These are phyloP conservation scores for Montipora capricornis DNA, from an alignment of 64 coral and sea anemone genomes.

Conservation along the genomic window DNA sequence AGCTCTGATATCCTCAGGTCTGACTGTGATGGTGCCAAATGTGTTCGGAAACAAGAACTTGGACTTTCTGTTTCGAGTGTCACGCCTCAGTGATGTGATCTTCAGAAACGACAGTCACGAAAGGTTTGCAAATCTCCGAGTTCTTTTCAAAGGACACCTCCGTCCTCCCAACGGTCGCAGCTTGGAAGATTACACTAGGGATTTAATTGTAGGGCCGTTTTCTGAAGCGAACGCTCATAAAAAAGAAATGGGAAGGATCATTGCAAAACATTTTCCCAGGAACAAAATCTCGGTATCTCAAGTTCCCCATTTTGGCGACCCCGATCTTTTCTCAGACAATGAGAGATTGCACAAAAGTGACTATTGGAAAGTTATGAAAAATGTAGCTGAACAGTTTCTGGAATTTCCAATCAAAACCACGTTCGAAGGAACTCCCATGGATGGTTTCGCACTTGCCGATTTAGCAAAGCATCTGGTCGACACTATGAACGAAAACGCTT, in stretches of 20 bases:
- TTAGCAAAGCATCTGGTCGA: neutral
- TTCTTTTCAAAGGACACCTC: constrained; percentile 55
- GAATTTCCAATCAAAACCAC: constrained; percentile 64
- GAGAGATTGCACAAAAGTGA: constrained; percentile 39
- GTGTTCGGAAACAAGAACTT: constrained; percentile 60
- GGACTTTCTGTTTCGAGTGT: constrained; percentile 73
- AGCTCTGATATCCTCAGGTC: constrained; percentile 72
- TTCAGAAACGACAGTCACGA: constrained; percentile 37
- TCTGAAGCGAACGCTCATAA: constrained; percentile 30
- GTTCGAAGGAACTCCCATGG: constrained; percentile 42
- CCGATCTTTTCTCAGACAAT: constrained; percentile 44
- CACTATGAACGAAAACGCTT: constrained; percentile 24
- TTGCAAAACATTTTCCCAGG: constrained; percentile 65
- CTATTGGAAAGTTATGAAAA: constrained; percentile 39
- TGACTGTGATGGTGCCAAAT: constrained; percentile 49
- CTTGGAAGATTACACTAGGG: constrained; percentile 51
- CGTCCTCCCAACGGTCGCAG: constrained; percentile 6
- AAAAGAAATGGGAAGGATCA: constrained; percentile 51
- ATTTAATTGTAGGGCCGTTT: constrained; percentile 19
- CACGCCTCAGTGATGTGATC: constrained; percentile 62
- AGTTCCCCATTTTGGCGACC: constrained; percentile 11
- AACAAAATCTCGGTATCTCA: constrained; percentile 61
- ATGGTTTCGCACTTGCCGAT: constrained; percentile 39
- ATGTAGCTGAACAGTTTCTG: constrained; percentile 25
- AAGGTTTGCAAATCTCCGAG: constrained; percentile 49